Evolutionary conservation across 1,140 invertebrate species (phyloP).

Genomic region (Augochlora pura): DNA sequence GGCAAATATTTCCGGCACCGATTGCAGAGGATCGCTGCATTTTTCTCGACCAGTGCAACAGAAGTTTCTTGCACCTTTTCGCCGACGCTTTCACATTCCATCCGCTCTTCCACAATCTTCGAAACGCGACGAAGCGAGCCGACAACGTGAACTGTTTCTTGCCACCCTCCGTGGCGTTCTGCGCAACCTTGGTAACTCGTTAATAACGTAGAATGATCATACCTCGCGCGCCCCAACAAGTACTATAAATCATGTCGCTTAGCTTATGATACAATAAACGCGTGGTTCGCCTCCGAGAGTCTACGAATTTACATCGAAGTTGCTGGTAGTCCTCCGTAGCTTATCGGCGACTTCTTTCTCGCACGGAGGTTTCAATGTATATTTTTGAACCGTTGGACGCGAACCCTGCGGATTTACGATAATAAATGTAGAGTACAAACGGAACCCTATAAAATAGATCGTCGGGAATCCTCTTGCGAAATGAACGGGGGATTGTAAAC

Average conservation of each 20-base stretch:
- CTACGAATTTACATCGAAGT: background rate
- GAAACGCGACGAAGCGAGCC: slow-evolving; percentile 15
- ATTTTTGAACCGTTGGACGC: background rate
- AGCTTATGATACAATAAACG: slow-evolving; percentile 12
- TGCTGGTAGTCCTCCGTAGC: background rate
- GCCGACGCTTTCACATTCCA: background rate
- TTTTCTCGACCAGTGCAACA: background rate
- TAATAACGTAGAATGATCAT: slow-evolving; percentile 40
- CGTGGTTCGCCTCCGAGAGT: background rate
- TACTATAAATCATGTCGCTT: background rate
- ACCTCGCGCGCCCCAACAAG: background rate
- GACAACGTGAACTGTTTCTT: slow-evolving; percentile 14
- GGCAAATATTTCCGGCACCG: no score
- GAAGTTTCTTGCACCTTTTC: slow-evolving; percentile 22
- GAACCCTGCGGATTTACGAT: background rate
- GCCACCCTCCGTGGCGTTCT: background rate
- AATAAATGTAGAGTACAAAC: slow-evolving; percentile 21
- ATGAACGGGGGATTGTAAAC: background rate
- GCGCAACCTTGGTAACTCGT: slow-evolving; percentile 32
- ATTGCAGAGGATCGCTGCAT: background rate
- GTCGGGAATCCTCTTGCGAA: background rate
- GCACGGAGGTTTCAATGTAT: no score
- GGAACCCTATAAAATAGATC: background rate
- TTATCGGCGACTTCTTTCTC: no score
- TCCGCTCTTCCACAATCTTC: slow-evolving; percentile 49